Percentiles rank a stretch among this genome's conserved stretches.
Conservation (phyloP, 2,888 invertebrate genomes). For the Camptogramma bilineatum region DNA sequence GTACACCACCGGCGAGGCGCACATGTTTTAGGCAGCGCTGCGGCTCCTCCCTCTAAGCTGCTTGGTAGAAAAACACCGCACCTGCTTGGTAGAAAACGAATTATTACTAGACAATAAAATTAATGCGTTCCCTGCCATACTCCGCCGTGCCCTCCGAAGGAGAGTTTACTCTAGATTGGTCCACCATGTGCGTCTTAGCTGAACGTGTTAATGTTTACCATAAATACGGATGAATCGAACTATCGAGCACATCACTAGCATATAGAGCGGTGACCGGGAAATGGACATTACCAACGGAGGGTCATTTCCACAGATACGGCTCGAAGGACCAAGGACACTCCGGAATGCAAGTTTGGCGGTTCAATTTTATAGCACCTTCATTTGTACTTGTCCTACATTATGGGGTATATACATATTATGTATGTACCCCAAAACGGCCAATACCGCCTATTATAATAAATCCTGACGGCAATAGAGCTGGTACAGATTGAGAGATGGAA, state of each 20-base stretch:
- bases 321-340: slow-evolving; percentile 40
- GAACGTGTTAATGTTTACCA: background rate
- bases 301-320: slow-evolving; percentile 24
- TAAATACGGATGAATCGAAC: background rate
- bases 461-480: background rate
- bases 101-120: no score
- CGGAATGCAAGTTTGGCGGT: slow-evolving; percentile 39
- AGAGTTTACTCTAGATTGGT: no score
- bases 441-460: background rate
- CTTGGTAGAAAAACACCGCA: no score
- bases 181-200: no score
- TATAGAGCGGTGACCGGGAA: slow-evolving; percentile 64
- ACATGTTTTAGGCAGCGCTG: no score
- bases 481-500: background rate
- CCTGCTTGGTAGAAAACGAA: no score
- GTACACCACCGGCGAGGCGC: no score
- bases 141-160: no score
- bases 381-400: background rate
- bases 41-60: no score
- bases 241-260: slow-evolving; percentile 18
- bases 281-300: slow-evolving; percentile 45
- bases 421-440: background rate
- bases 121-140: no score
- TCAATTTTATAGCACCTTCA: slow-evolving; percentile 27
- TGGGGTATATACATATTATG: no score